Conservation (phyloP, 2,113 vertebrate species). For the Dolichallabes microphthalmus region DNA sequence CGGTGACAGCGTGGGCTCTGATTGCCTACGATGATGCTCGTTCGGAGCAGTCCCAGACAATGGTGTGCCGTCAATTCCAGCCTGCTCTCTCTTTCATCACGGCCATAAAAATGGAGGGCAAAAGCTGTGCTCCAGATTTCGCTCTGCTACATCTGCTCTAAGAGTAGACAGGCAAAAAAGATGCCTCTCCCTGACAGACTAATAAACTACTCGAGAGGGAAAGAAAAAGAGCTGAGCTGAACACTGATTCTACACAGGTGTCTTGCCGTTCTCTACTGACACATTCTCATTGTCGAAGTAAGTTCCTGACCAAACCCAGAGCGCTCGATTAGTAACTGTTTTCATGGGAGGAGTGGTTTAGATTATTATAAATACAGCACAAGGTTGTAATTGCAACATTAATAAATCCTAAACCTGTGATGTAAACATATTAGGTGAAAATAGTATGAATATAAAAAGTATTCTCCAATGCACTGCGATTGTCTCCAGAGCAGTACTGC, state of each 20-base stretch:
- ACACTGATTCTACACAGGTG: slow-evolving; percentile 34
- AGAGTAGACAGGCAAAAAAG: slow-evolving; percentile 48
- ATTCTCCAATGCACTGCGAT: neutral
- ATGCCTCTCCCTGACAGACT: slow-evolving; percentile 40
- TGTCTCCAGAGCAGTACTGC: neutral
- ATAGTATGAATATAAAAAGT: neutral
- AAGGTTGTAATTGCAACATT: neutral
- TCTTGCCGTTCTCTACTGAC: slow-evolving; percentile 24
- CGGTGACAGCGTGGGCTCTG: slow-evolving; percentile 16
- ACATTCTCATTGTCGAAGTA: neutral
- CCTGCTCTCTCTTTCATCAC: slow-evolving; percentile 45
- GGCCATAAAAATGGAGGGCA: slow-evolving; percentile 43
- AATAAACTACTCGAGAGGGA: slow-evolving; percentile 44
- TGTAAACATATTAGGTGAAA: neutral
- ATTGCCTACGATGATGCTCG: slow-evolving; percentile 24
- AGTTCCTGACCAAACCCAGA: neutral
- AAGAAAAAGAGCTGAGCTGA: slow-evolving; percentile 37
- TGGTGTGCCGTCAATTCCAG: slow-evolving; percentile 24
- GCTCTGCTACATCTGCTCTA: slow-evolving; percentile 41
- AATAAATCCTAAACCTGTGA: neutral
- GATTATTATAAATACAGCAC: neutral
- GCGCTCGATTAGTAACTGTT: neutral
- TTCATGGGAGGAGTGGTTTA: neutral
- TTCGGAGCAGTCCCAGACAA: slow-evolving; percentile 33
- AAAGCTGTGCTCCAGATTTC: slow-evolving; percentile 47